Evolutionary conservation across 1,140 invertebrate genomes (phyloP).

Genomic region (Brachionus koreanus): DNA sequence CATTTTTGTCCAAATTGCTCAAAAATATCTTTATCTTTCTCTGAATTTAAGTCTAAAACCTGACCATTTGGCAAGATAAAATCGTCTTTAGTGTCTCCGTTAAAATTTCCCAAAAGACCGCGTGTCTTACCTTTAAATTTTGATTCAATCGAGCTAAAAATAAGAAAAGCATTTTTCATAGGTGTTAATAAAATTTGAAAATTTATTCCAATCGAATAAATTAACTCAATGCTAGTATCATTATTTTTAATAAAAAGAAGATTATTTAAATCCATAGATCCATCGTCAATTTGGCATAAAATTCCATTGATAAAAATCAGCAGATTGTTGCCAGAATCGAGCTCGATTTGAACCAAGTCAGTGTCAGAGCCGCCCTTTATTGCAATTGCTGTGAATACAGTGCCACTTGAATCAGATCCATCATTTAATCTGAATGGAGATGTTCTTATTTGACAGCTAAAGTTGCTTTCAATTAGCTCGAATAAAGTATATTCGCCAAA

Average conservation of each 20-base stretch:
- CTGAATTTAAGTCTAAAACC: conserved; percentile 1
- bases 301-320: no score
- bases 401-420: not conserved
- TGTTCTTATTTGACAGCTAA: conserved; percentile 44
- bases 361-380: not conserved
- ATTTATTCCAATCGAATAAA: not conserved
- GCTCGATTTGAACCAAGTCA: not conserved
- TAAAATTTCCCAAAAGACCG: conserved; percentile 49
- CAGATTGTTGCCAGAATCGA: not conserved
- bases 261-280: no score
- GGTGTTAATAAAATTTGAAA: not conserved
- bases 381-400: not conserved
- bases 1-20: conserved; percentile 46
- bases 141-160: conserved; percentile 35
- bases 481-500: conserved; percentile 86
- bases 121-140: conserved; percentile 45
- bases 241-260: no score
- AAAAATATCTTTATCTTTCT: conserved; percentile 47
- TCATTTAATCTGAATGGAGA: not conserved
- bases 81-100: conserved; percentile 47
- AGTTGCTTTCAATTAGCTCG: conserved; percentile 33
- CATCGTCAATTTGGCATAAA: no score
- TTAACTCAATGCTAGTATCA: not conserved
- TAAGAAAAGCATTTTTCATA: not conserved
- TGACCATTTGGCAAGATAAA: conserved; percentile 47